These are phyloP conservation scores for Drosophila vallismaia DNA, from an alignment of 2,888 invertebrate species.

Conservation along the genomic window DNA sequence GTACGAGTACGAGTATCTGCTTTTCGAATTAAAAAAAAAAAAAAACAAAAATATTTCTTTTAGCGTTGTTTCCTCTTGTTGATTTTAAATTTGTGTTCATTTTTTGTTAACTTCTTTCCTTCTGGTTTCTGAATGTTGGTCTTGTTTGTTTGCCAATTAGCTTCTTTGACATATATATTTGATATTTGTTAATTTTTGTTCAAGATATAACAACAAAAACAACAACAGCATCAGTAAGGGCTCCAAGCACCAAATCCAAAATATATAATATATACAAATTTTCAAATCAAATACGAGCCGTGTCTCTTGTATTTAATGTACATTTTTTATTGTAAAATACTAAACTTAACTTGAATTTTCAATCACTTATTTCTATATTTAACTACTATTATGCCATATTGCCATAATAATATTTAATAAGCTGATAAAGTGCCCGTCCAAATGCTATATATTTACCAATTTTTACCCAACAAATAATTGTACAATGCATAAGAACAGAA, in stretches of 20 bases:
- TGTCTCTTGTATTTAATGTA: slow-evolving; percentile 63
- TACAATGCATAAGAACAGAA: slow-evolving; percentile 30
- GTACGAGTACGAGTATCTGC: slow-evolving; percentile 40
- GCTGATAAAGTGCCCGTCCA: slow-evolving; percentile 39
- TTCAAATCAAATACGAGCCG: slow-evolving; percentile 47
- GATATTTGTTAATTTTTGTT: slow-evolving; percentile 53
- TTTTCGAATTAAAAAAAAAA: slow-evolving; percentile 20
- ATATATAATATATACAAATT: slow-evolving; percentile 30
- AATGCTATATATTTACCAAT: slow-evolving; percentile 40
- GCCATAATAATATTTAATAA: slow-evolving; percentile 18
- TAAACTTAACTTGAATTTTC: slow-evolving; percentile 34
- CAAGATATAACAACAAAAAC: slow-evolving; percentile 74
- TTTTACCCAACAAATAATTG: slow-evolving; percentile 38
- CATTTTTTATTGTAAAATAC: slow-evolving; percentile 64
- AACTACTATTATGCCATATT: slow-evolving; percentile 33
- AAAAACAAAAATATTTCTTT: slow-evolving; percentile 18
- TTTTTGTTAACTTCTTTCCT: slow-evolving; percentile 31
- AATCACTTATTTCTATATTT: slow-evolving; percentile 47
- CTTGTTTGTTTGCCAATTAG: slow-evolving; percentile 72
- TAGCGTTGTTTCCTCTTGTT: slow-evolving; percentile 39
- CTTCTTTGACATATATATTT: slow-evolving; percentile 48
- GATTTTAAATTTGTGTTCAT: slow-evolving; percentile 24
- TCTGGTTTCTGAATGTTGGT: slow-evolving; percentile 71
- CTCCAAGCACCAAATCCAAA: slow-evolving; percentile 55
- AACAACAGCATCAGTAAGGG: slow-evolving; percentile 68